Evolutionary conservation across 2,797 vertebrate species (phyloP).

Genomic region (Scyliorhinus canicula): DNA sequence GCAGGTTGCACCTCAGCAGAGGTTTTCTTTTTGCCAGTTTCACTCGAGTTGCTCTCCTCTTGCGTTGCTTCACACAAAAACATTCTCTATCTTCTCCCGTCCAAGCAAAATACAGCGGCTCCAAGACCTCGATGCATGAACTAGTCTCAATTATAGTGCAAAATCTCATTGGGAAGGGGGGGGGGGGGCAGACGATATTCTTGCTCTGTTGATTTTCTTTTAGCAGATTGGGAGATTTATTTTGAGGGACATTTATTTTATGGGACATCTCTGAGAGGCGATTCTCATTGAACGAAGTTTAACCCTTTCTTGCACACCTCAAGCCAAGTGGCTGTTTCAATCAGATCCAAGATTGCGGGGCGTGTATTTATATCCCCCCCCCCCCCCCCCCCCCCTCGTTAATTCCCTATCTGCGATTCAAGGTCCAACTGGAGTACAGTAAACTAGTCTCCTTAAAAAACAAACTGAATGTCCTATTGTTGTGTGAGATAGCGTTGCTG

Average conservation of each 20-base stretch:
- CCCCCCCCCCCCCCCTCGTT: too few species aligned
- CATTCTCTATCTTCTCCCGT: too few species aligned
- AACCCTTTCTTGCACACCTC: neutral
- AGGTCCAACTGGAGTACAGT: neutral
- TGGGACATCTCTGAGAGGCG: neutral
- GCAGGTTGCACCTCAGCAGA: neutral
- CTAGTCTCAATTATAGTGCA: too few species aligned
- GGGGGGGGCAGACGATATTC: too few species aligned
- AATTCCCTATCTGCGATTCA: neutral
- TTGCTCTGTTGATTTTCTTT: neutral
- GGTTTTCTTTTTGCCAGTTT: neutral
- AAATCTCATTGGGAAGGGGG: too few species aligned
- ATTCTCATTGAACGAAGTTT: neutral
- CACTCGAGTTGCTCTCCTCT: too few species aligned
- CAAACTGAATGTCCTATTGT: neutral
- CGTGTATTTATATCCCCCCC: neutral
- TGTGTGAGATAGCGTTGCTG: neutral
- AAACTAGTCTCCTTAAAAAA: neutral
- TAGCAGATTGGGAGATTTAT: neutral
- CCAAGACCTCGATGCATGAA: too few species aligned
- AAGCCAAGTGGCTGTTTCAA: neutral
- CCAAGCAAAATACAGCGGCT: too few species aligned
- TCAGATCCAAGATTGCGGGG: neutral
- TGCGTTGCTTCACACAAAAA: too few species aligned
- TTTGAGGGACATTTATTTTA: neutral